Base-by-base conservation (phyloP, 2,888 invertebrate genomes). In the Eudemis profundana region DNA sequence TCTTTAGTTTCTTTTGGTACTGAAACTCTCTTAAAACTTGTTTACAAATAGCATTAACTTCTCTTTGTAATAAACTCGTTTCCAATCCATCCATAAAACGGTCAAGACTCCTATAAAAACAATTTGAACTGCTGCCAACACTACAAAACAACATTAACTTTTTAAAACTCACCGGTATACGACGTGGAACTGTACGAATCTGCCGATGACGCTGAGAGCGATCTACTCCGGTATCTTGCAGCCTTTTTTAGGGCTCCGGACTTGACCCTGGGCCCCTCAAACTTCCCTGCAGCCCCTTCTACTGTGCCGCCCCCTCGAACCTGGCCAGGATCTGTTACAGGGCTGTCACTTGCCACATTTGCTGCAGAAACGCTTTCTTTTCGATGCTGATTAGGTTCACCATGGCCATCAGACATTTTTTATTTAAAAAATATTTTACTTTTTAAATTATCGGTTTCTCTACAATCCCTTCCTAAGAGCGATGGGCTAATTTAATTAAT, bases 111-210 rank as follows among this genome's bases (percentile, higher is more conserved):
- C 17, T 40, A 29, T 40, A 40, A 23, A 47, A 38, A 40, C n/a
- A 14, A 50, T 50, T 42, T 47, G 40, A 50, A 42, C 33, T 50
- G n/a, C 17, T 57, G 59, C 64, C 59, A 59, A 59, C 50, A 59
- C 46, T 19, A 51, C 51, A 59, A 51, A 64, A 42, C 17, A 50
- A 40, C 14, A 56, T 1, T 19, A 56, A 54, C 54, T 57, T 50
- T 64, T 60, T 60, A 8, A 51, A 61, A 80, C 90, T 86, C 68
- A 89, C 94, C 94, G 40, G 94, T 94, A 74, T 94, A 94, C 0
- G 94, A 94, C 15, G 94, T 94, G 73, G 98, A 98, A 87, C 98
- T 98, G 90, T 98, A 98, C 19, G 98, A 98, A 87, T 98, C 98
- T 60, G 97, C 97, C 38, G 98, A 98, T 5, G 98, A 98, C 3